A percentile compares a stretch with the other conserved stretches of the same genome.
Conservation (phyloP, 2,113 vertebrate species). For the human (Homo sapiens) region GRCh38 chr12:42372001-42372500, state of each 20-base stretch:
- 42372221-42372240: neutral
- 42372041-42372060: neutral
- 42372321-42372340: neutral
- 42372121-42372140: neutral
- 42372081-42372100: neutral
- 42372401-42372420: neutral
- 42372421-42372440: neutral
- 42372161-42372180: neutral
- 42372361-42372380: slow-evolving; percentile 66
- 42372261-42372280: neutral
- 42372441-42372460: neutral
- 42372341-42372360: neutral
- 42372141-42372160: neutral
- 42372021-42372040: neutral
- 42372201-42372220: neutral
- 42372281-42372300: neutral
- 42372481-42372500: neutral
- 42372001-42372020: neutral
- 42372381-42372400: slow-evolving; percentile 51
- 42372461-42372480: neutral
- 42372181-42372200: neutral
- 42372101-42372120: neutral
- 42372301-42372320: neutral
- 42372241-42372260: neutral
- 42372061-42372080: neutral